These are phyloP conservation scores for Myioborus miniatus DNA, from an alignment of 2,797 vertebrate genomes.

Conservation along the genomic window DNA sequence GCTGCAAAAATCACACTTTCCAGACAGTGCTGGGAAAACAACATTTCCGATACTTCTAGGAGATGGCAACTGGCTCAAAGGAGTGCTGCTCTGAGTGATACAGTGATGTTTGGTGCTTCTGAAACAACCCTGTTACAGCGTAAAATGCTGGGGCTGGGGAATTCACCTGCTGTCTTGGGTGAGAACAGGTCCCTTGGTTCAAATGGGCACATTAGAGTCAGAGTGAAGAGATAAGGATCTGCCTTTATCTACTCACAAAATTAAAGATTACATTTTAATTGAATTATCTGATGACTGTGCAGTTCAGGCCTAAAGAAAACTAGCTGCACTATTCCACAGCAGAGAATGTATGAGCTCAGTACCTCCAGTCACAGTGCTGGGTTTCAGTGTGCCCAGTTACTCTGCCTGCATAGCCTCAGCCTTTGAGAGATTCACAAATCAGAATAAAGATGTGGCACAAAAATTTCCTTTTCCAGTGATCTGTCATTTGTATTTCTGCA, in stretches of 20 bases:
- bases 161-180: not conserved
- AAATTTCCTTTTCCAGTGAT: not conserved
- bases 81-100: not conserved
- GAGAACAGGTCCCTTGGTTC: not conserved
- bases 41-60: not conserved
- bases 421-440: not conserved
- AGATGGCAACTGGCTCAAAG: not conserved
- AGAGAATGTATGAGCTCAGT: not conserved
- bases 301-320: not conserved
- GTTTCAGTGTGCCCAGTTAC: not conserved
- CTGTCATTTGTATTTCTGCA: not conserved
- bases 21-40: not conserved
- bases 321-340: not conserved
- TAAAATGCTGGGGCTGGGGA: not conserved
- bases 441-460: not conserved
- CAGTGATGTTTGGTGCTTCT: not conserved
- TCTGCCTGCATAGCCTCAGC: not conserved
- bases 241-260: not conserved
- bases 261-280: not conserved
- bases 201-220: not conserved
- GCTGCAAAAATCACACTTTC: not conserved
- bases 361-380: not conserved
- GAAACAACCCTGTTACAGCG: not conserved
- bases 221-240: not conserved
- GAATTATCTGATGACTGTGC: not conserved